Evolutionary conservation across 2,113 vertebrate species (phyloP).

Genomic region (Sorex araneus): DNA sequence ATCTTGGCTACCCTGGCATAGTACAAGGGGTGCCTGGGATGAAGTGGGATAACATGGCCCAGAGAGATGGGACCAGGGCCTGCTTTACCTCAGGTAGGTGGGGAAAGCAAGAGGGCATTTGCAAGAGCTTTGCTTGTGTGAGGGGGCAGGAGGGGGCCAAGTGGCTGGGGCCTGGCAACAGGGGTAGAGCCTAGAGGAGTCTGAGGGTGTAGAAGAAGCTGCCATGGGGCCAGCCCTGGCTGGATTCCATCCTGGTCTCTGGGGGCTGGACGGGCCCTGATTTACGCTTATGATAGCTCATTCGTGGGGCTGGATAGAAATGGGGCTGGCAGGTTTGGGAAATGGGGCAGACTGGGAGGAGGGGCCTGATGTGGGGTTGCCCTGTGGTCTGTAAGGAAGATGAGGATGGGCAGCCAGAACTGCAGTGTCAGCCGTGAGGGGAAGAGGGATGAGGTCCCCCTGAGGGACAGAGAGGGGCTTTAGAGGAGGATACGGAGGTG

Average conservation of each 20-base stretch:
- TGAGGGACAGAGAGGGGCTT: neutral
- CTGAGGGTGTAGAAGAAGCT: neutral
- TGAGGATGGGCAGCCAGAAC: too few relatives aligned
- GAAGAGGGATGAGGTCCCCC: neutral
- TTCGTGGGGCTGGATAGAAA: neutral
- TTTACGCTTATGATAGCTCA: neutral
- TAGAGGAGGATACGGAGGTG: neutral
- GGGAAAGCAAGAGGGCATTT: neutral
- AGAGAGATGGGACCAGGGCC: neutral
- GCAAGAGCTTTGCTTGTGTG: neutral
- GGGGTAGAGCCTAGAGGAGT: too few relatives aligned
- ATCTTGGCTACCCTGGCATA: neutral
- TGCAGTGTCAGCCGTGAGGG: neutral
- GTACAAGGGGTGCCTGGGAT: neutral
- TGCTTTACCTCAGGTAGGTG: neutral
- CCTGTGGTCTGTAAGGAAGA: neutral
- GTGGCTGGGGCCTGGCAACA: neutral
- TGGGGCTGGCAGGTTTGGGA: too few relatives aligned
- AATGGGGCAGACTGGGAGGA: neutral
- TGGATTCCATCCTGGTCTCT: neutral
- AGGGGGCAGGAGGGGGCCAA: neutral
- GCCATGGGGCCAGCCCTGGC: fast-evolving
- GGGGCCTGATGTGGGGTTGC: neutral
- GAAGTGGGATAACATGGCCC: fast-evolving
- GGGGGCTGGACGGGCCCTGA: neutral